phyloP scores from a whole-genome alignment of 2,888 invertebrate genomes.

The Synergus umbraculus region DNA sequence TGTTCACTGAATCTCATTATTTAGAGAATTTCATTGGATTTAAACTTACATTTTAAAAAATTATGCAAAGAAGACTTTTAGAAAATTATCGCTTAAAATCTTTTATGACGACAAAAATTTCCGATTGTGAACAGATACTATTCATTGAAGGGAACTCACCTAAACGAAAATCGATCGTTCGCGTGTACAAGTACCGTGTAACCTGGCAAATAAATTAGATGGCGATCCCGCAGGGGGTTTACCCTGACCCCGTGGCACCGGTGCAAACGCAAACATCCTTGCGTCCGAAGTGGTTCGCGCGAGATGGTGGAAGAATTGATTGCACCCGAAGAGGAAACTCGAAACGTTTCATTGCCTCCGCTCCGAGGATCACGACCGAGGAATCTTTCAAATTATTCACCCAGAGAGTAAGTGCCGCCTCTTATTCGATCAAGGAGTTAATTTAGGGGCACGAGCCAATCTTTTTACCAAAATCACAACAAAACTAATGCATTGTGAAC shows the following conservation, averaged over 20 bases:
- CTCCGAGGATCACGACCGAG: conserved; percentile 30
- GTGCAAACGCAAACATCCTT: conserved; percentile 64
- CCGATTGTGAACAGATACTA: conserved; percentile 36
- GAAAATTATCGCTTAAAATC: background rate
- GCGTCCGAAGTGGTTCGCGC: conserved; percentile 65
- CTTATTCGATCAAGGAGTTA: conserved; percentile 34
- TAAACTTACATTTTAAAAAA: background rate
- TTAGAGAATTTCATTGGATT: background rate
- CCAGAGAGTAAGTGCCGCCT: conserved; percentile 23
- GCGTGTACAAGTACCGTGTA: conserved; percentile 52
- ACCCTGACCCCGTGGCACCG: conserved; percentile 44
- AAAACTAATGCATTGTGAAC: background rate
- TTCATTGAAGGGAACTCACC: conserved; percentile 56
- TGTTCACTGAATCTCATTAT: conserved; percentile 28
- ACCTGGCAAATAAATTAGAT: conserved; percentile 68
- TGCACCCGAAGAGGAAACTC: conserved; percentile 61
- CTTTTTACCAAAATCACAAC: background rate
- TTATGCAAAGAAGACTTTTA: background rate
- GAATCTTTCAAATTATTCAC: conserved; percentile 39
- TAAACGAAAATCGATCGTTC: conserved; percentile 59
- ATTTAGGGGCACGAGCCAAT: conserved; percentile 37
- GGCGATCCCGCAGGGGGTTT: conserved; percentile 60
- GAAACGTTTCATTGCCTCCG: conserved; percentile 53
- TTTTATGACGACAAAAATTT: background rate
- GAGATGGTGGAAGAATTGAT: conserved; percentile 72